Conservation (phyloP, 1,140 invertebrate species). For the Proctacanthus coquilletti region DNA sequence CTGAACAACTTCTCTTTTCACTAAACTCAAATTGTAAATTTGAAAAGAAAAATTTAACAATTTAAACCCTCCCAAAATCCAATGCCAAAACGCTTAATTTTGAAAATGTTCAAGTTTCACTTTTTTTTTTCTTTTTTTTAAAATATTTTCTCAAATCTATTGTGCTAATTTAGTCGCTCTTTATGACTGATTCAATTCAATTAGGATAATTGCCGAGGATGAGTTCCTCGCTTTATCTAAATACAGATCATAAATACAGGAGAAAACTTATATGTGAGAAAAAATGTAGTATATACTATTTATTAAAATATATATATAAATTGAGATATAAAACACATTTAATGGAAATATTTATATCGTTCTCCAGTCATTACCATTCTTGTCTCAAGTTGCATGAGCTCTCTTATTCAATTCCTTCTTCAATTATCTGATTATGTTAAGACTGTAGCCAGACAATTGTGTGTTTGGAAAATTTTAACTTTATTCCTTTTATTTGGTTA, state of each 20-base stretch:
- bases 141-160: neutral
- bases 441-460: conserved; percentile 7
- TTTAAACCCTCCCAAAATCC: conserved; percentile 21
- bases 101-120: neutral
- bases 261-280: neutral
- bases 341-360: neutral
- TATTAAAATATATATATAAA: neutral
- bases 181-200: no score
- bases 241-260: no score
- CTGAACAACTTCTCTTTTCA: no score
- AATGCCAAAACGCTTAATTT: conserved; percentile 10
- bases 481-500: neutral
- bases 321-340: neutral
- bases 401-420: neutral
- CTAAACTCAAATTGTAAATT: no score
- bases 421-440: neutral
- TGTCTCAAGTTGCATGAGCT: neutral
- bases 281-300: no score
- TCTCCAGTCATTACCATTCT: conserved; percentile 7
- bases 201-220: no score
- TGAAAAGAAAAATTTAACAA: neutral
- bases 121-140: neutral
- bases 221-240: no score
- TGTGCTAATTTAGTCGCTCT: neutral
- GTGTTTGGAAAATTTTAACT: neutral